Base-by-base conservation (phyloP, 1,140 invertebrate species). In the Caligus rogercresseyi region DNA sequence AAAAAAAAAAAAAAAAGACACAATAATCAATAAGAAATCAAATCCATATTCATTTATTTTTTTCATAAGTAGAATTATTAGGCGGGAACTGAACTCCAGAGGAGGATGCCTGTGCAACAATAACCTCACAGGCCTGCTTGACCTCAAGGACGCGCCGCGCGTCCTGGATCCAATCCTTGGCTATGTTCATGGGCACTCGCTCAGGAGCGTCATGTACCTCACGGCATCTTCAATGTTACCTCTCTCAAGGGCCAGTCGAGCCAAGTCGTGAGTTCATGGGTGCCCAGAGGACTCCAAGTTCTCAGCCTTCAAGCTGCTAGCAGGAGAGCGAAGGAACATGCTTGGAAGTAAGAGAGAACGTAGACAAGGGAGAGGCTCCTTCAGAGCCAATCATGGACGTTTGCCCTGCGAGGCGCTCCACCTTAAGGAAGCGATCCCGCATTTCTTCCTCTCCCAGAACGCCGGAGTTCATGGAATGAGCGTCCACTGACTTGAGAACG, bases 201-300 rank as follows among this genome's bases (percentile, higher is more conserved):
- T 83, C 79, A 97, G 73, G 51, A 94, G 78, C 71, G 91, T 92
- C 77, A 95, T 84, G 72, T 93, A 94, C 57, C 84, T 81, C 0
- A 96, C 73, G 0, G 90, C 86, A 71, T 84, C 81, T 54, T 83
- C 78, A 52, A 95, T 79, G 69, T 96, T 81, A 19, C 86, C 85
- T 66, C 84, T 80, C 67, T 94, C 86, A 65, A 97, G 74, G 77
- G 85, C 85, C 70, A 86, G n/a, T 53, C 53, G 16, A 1, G 60
- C 60, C 15, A 54, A 79, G 65, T 86, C 19, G 96, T 78, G 64
- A 96, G 84, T 62, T 89, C 86, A 72, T 85, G 90, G 1, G 88
- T 92, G 72, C 85, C 83, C 72, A 87, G 73, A 70, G n/a, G 80
- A 72, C 55, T 78, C 74, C 71, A 82, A 78, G 67, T 87, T 81